Evolutionary conservation across 1,140 invertebrate genomes (phyloP), one percentile per base, ranked within the genome.

Genomic region (Latrodectus geometricus): DNA sequence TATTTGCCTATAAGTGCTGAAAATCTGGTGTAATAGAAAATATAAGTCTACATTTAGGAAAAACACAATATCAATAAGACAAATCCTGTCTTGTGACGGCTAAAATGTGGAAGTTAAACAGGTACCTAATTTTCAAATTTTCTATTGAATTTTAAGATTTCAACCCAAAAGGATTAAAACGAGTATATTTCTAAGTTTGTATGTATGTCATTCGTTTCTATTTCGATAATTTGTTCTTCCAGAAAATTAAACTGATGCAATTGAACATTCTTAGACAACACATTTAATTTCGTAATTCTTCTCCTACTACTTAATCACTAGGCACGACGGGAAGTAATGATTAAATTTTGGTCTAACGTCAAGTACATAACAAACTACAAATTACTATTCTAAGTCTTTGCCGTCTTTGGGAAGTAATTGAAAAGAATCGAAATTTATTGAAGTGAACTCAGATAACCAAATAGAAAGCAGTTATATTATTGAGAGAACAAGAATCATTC

Each of bases 351-450:
- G 21, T 56, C 61, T 76, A 76, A 61, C 74, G 20, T 76, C 74
- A 66, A 50, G 14, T 50, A 66, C 35, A 78, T 66, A 68, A 78
- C 21, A n/a, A 69, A 69, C 56, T 78, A 68, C 76, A 68, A 78
- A 78, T 68, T 78, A 68, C 35, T 56, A 17, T 50, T 65, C 21
- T n/a, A 49, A 21, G 8, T 17, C 56, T 78, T 78, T 48, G 54
- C 21, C 4, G 48, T 23, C 73, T 20, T 54, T 20, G 54, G 8
- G 12, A 61, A 78, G 76, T 78, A 78, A 78, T 78, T 78, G 74
- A 61, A 76, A 76, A 76, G n/a, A 76, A 76, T 76, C 23, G 61
- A 78, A 78, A 78, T 78, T 68, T 78, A 78, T 78, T 48, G 76
- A 78, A 48, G 61, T 21, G 23, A 68, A 78, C 50, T 78, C 76